Base-by-base conservation (phyloP, 2,113 vertebrate genomes). In the Otus sunia region DNA sequence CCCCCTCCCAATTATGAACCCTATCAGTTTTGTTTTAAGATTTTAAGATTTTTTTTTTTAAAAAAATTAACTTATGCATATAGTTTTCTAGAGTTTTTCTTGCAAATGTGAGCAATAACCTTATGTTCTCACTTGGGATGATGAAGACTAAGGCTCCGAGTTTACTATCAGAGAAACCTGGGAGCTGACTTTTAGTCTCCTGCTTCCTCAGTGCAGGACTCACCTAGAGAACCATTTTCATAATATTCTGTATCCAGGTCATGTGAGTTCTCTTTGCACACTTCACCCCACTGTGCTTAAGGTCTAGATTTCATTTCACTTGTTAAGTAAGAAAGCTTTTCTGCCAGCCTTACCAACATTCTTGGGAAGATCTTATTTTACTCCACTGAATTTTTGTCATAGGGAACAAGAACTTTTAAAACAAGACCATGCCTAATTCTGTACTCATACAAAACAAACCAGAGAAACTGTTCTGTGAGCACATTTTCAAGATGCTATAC, bases 1-100 rank as follows among this genome's bases (percentile, higher is more conserved):
- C 5, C 3, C 7, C 56, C 36, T 45, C 12, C 15, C 8, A 41
- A 1, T 12, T 12, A 43, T 2, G 0, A 68, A 29, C 14, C 29
- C 34, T 15, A 41, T 9, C 3, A 25, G 18, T 37, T 67, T 15
- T 30, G 43, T 16, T 62, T 27, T 19, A 86, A 53, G 10, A 27
- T 10, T 36, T 15, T 29, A 30, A 39, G 12, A 8, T 49, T 5
- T 12, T 56, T 36, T 68, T 71, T 5, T n/a, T n/a, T n/a, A n/a
- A 6, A 22, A 34, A 50, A 78, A 37, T 29, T 45, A 21, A 63
- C 14, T 59, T 49, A 15, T 5, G 41, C 1, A 1, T 9, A 34
- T 11, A 29, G 29, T 59, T 50, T 6, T 34, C n/a, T 15, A 25
- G 15, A 67, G 32, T 29, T 95, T 73, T 50, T 63, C 47, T 83